These are phyloP conservation scores for Poeciliopsis presidionis DNA, from an alignment of 2,797 vertebrate genomes.

Conservation along the genomic window DNA sequence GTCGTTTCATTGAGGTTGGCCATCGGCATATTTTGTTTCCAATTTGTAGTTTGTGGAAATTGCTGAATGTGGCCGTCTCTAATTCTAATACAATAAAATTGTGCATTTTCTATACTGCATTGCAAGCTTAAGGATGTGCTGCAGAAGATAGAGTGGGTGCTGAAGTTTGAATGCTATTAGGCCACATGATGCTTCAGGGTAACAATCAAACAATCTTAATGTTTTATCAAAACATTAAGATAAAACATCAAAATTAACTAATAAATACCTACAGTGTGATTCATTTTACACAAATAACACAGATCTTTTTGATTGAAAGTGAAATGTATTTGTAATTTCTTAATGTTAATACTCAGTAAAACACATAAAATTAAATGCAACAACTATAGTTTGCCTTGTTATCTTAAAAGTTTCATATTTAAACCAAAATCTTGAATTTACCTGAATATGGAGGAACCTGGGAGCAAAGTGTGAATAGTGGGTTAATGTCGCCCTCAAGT, in stretches of 20 bases:
- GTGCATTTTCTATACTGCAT: neutral
- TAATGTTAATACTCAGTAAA: neutral
- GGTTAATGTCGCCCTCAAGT: constrained; percentile 65
- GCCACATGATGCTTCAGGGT: neutral
- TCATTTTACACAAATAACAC: neutral
- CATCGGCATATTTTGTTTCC: neutral
- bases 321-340: neutral
- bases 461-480: constrained; percentile 10
- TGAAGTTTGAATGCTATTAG: neutral
- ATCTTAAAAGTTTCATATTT: neutral
- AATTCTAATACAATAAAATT: neutral
- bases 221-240: neutral
- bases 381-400: neutral
- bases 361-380: neutral
- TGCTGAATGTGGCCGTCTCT: neutral
- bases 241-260: neutral
- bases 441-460: neutral
- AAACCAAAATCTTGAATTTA: neutral
- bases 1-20: neutral
- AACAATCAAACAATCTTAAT: neutral
- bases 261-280: neutral
- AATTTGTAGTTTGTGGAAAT: neutral
- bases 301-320: neutral
- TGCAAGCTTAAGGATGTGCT: neutral
- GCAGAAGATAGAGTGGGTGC: neutral